Percentiles rank a stretch among this genome's conserved stretches.
phyloP scores from a whole-genome alignment of 2,888 invertebrate species.

The Diploptera punctata region DNA sequence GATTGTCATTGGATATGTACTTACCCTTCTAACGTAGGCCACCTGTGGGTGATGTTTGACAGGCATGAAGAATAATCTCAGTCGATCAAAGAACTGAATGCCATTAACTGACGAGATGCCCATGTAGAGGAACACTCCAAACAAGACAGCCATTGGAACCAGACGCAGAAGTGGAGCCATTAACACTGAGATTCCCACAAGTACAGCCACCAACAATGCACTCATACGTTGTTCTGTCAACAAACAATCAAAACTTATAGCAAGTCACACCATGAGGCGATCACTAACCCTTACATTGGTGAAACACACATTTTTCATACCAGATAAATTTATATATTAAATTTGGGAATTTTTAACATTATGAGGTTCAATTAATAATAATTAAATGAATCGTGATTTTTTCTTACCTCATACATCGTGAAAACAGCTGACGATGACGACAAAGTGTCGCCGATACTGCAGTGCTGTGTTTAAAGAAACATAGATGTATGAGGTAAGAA shows the following conservation, averaged over 20 bases:
- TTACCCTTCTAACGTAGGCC: constrained; percentile 85
- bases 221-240: constrained; percentile 82
- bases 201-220: constrained; percentile 76
- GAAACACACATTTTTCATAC: too few species aligned
- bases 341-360: too few species aligned
- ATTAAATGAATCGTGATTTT: too few species aligned
- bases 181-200: constrained; percentile 84
- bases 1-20: constrained; percentile 50
- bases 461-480: too few species aligned
- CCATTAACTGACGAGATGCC: constrained; percentile 94
- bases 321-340: too few species aligned
- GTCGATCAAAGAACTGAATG: constrained; percentile 91
- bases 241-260: background rate
- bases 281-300: too few species aligned
- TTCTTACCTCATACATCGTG: too few species aligned
- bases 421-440: too few species aligned
- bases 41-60: constrained; percentile 94
- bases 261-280: too few species aligned
- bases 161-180: constrained; percentile 80
- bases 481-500: too few species aligned
- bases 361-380: too few species aligned
- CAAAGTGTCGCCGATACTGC: too few species aligned
- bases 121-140: constrained; percentile 97
- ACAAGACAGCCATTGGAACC: constrained; percentile 95
- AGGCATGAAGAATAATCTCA: constrained; percentile 90